phyloP scores from a whole-genome alignment of 2,113 vertebrate species.

The Hemichromis elongatus region DNA sequence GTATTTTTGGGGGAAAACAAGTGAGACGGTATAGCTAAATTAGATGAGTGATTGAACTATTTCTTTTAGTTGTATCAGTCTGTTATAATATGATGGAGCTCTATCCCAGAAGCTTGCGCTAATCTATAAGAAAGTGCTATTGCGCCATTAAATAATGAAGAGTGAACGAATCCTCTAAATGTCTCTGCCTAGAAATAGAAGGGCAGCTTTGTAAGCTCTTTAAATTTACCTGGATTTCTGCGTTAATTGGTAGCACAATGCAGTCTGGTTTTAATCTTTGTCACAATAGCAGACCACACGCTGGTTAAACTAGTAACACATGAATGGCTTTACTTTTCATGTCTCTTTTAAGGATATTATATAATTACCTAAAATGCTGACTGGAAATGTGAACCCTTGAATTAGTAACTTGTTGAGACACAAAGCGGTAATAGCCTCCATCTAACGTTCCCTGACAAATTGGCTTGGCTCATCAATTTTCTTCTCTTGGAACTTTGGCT shows the following conservation, averaged over 20 bases:
- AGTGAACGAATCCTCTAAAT: background rate
- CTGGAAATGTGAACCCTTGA: background rate
- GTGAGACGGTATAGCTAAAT: background rate
- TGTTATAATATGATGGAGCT: background rate
- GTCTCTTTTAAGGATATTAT: background rate
- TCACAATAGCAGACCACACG: background rate
- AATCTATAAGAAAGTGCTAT: background rate
- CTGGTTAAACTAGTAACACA: background rate
- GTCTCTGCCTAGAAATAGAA: background rate
- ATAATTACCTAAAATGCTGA: background rate
- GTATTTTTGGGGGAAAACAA: background rate
- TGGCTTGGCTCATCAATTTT: background rate
- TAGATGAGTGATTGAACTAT: background rate
- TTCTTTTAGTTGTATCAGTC: background rate
- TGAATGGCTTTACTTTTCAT: background rate
- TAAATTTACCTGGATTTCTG: background rate
- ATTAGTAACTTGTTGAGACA: background rate
- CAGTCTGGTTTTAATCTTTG: background rate
- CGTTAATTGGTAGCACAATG: background rate
- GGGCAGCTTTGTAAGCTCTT: background rate
- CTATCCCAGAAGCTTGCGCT: background rate
- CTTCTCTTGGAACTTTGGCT: background rate
- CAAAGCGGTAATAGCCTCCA: background rate
- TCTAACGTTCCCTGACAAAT: background rate
- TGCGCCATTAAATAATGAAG: background rate